Base-by-base conservation (phyloP, 2,113 vertebrate species). In the Phyllostomus discolor region DNA sequence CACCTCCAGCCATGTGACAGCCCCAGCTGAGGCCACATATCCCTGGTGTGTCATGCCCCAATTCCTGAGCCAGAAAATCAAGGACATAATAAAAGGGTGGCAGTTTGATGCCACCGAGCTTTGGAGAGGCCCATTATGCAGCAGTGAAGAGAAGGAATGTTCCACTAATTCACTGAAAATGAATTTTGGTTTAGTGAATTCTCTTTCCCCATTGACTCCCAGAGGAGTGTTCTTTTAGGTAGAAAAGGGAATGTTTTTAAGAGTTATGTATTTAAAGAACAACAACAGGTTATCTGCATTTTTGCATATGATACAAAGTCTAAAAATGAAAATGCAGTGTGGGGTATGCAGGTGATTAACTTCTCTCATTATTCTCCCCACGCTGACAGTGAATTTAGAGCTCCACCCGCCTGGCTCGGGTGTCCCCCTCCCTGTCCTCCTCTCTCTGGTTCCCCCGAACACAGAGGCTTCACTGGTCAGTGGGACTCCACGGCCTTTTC, bases 141-240 rank as follows among this genome's bases (percentile, higher is more conserved):
- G 15, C 24, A 10, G 0, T 33, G 16, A 67, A 16, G 4, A 35
- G 50, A 70, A 28, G 75, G n/a, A 35, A 9, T 35, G 5, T 46
- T 11, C 72, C 66, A 24, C 17, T 88, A 6, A 69, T 67, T 69
- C 31, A 19, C 70, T 69, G 35, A 52, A 87, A n/a, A 46, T 52
- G 24, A 72, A 9, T 70, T 89, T 72, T 20, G n/a, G 31, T 66
- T 91, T 79, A 31, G 4, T 88, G 78, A 73, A 5, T 90, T 82
- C 5, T 48, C 0, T 54, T 81, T 78, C 33, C 9, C 24, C 54
- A 0, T 52, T 91, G 72, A 73, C 70, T 83, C 94, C 10, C 10
- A 41, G 41, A 62, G 28, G 22, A 54, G 8, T 67, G 17, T 22
- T 85, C 43, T 79, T 88, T 10, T 64, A 64, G 69, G 48, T 10